These are phyloP conservation scores for Lypha dubia DNA, from an alignment of 2,888 invertebrate species.

Conservation along the genomic window DNA sequence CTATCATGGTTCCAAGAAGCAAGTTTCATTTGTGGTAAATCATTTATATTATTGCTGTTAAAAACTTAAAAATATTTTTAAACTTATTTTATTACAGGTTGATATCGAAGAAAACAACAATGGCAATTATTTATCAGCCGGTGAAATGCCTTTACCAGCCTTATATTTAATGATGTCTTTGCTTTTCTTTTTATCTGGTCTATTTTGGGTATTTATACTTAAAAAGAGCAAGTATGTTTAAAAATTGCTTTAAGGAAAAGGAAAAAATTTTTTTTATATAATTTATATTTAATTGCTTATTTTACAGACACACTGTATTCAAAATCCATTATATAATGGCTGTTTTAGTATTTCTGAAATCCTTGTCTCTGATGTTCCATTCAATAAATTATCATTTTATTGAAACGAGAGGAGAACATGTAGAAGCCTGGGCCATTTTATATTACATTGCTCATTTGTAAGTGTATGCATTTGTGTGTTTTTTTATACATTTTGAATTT, in stretches of 20 bases:
- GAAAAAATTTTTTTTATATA: not conserved
- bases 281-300: not conserved
- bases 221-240: slow-evolving; percentile 88
- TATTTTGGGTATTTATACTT: slow-evolving; percentile 95
- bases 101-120: slow-evolving; percentile 94
- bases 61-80: too few relatives aligned
- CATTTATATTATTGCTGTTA: not conserved
- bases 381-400: slow-evolving; percentile 98
- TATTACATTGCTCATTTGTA: slow-evolving; percentile 99
- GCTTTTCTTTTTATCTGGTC: slow-evolving; percentile 93
- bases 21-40: slow-evolving; percentile 84
- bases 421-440: slow-evolving; percentile 98
- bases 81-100: slow-evolving; percentile 85
- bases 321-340: slow-evolving; percentile 99
- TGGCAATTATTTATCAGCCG: slow-evolving; percentile 95
- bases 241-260: not conserved
- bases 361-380: slow-evolving; percentile 96
- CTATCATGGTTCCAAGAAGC: slow-evolving; percentile 84
- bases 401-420: slow-evolving; percentile 94
- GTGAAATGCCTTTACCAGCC: slow-evolving; percentile 97
- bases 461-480: too few relatives aligned
- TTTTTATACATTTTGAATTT: too few relatives aligned
- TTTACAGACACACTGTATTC: slow-evolving; percentile 90
- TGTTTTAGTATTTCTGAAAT: slow-evolving; percentile 94
- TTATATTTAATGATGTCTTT: slow-evolving; percentile 96